phyloP scores from a whole-genome alignment of 2,113 vertebrate species.

The Edolisoma coerulescens region DNA sequence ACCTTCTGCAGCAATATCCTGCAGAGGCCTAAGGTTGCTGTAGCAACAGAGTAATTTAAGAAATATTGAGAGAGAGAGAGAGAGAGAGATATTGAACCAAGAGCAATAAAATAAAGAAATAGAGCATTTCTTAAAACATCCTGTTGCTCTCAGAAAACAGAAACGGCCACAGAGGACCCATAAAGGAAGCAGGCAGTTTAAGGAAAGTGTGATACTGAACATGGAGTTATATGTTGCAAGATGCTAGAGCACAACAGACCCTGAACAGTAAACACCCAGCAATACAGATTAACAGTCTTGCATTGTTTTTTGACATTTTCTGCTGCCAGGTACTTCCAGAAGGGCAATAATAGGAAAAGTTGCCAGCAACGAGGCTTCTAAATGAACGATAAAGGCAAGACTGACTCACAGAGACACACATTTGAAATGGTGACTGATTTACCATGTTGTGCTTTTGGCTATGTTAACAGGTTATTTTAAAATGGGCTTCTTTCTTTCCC shows the following conservation, averaged over 20 bases:
- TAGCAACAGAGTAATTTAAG: conserved; percentile 49
- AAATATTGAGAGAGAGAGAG: conserved; percentile 1
- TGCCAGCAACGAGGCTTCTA: background rate
- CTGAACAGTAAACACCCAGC: background rate
- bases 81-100: background rate
- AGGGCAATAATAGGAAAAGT: conserved; percentile 7
- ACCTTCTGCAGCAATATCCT: conserved; percentile 1
- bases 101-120: conserved; percentile 31
- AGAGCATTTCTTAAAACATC: background rate
- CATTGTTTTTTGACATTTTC: background rate
- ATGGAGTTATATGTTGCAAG: background rate
- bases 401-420: conserved; percentile 19
- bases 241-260: background rate
- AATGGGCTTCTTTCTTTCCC: background rate
- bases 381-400: background rate
- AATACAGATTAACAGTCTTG: background rate
- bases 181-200: background rate
- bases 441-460: conserved; percentile 14
- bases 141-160: background rate
- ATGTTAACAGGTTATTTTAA: background rate
- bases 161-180: background rate
- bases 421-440: conserved; percentile 7
- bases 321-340: conserved; percentile 16
- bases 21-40: conserved; percentile 37
- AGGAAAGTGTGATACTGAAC: background rate